A percentile compares a stretch with the other conserved stretches of the same genome.
These are phyloP conservation scores for Dynastes hyllus DNA, from an alignment of 2,888 invertebrate genomes.

Conservation along the genomic window DNA sequence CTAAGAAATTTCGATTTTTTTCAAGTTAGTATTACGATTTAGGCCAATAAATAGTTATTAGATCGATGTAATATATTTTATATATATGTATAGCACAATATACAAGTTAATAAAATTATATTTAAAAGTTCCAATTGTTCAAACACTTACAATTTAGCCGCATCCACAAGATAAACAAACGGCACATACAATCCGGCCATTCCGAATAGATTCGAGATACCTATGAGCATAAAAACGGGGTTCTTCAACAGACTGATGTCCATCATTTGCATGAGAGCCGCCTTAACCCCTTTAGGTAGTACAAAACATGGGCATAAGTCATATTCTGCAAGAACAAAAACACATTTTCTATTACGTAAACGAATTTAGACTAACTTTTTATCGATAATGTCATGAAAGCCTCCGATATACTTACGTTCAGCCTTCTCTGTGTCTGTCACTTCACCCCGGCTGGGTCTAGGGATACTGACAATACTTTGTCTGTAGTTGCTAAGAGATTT, in stretches of 20 bases:
- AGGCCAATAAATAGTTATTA: no score
- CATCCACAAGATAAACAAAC: slow-evolving; percentile 94
- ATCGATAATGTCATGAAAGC: neutral
- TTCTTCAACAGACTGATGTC: slow-evolving; percentile 91
- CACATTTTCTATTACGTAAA: neutral
- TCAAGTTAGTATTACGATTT: no score
- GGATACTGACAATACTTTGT: slow-evolving; percentile 92
- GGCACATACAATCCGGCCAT: slow-evolving; percentile 98
- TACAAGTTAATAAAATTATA: no score
- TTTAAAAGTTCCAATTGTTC: no score
- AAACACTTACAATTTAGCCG: slow-evolving; percentile 79
- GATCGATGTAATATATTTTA: no score
- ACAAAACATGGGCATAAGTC: slow-evolving; percentile 87
- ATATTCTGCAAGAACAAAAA: slow-evolving; percentile 75
- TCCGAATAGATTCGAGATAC: slow-evolving; percentile 95
- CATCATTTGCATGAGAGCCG: slow-evolving; percentile 91
- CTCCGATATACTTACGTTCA: slow-evolving; percentile 76
- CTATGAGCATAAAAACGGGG: slow-evolving; percentile 93
- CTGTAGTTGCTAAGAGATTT: slow-evolving; percentile 92
- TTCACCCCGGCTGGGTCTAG: slow-evolving; percentile 78
- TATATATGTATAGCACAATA: no score
- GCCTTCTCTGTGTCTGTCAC: slow-evolving; percentile 79
- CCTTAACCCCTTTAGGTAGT: slow-evolving; percentile 86
- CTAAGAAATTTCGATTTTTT: no score
- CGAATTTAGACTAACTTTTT: no score